A percentile compares a stretch with the other conserved stretches of the same genome.
phyloP scores from a whole-genome alignment of 2,113 vertebrate species.

The Antechinus stuartii region DNA sequence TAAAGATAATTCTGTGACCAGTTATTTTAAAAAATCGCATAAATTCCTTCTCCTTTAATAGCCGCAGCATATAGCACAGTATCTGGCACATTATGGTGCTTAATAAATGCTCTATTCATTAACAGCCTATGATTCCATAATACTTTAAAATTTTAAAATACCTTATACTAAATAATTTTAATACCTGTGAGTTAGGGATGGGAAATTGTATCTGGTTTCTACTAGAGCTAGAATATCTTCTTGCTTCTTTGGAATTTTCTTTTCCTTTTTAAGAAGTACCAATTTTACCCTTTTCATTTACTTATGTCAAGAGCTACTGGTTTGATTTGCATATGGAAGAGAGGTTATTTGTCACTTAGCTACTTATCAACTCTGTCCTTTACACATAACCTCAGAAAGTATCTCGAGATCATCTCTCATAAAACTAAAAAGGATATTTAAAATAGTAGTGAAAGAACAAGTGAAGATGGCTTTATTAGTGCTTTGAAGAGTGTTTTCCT shows the following conservation, averaged over 20 bases:
- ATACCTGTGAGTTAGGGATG: not conserved
- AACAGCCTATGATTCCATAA: not conserved
- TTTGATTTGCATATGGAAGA: not conserved
- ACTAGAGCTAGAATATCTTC: not conserved
- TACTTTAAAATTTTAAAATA: not conserved
- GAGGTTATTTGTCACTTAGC: constrained; percentile 10
- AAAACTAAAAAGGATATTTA: constrained; percentile 33
- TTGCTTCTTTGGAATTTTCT: not conserved
- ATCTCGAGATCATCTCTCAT: constrained; percentile 37
- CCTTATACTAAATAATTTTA: not conserved
- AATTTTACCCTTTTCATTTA: not conserved
- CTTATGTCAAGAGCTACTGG: not conserved
- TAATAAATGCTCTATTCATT: not conserved
- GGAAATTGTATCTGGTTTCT: not conserved
- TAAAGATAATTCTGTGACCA: not conserved
- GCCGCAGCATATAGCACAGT: not conserved
- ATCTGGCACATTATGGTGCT: not conserved
- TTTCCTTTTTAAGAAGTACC: not conserved
- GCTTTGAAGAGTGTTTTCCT: not conserved
- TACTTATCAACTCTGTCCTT: constrained; percentile 14
- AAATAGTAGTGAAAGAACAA: not conserved
- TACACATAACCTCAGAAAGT: constrained; percentile 34
- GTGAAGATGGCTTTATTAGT: not conserved
- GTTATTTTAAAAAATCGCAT: not conserved
- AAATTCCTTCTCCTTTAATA: not conserved